Percentiles rank a stretch among this genome's conserved stretches.
phyloP scores from a whole-genome alignment of 2,797 vertebrate genomes.

The Typhlichthys eigenmanni region DNA sequence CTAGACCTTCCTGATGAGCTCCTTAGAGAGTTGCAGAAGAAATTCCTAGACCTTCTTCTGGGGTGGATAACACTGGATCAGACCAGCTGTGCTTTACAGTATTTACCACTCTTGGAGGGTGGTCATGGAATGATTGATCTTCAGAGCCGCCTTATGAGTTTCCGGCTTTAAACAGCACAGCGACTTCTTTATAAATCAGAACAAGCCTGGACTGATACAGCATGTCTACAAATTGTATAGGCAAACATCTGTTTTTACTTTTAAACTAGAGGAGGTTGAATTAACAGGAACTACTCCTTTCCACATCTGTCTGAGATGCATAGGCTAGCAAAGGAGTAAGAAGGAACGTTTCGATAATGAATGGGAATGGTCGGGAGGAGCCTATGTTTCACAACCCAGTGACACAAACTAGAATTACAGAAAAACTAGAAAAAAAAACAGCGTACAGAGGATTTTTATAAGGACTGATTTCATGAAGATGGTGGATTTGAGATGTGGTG shows the following conservation, averaged over 20 bases:
- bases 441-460: neutral
- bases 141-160: neutral
- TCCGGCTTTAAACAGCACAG: slow-evolving; percentile 1
- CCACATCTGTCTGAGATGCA: neutral
- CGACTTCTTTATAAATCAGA: no score
- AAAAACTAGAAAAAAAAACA: neutral
- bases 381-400: neutral
- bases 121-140: slow-evolving; percentile 9
- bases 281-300: neutral
- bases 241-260: neutral
- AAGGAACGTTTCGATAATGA: neutral
- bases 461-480: neutral
- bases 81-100: neutral
- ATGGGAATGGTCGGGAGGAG: neutral
- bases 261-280: neutral
- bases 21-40: neutral
- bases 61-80: slow-evolving; percentile 1
- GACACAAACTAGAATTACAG: neutral
- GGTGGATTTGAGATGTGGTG: neutral
- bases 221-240: neutral
- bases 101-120: neutral
- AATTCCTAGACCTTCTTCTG: slow-evolving; percentile 4
- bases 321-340: neutral
- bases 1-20: neutral
- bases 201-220: neutral